Percentiles rank a stretch among this genome's conserved stretches.
Conservation (phyloP, 2,888 invertebrate species). For the Platycnemis pennipes region DNA sequence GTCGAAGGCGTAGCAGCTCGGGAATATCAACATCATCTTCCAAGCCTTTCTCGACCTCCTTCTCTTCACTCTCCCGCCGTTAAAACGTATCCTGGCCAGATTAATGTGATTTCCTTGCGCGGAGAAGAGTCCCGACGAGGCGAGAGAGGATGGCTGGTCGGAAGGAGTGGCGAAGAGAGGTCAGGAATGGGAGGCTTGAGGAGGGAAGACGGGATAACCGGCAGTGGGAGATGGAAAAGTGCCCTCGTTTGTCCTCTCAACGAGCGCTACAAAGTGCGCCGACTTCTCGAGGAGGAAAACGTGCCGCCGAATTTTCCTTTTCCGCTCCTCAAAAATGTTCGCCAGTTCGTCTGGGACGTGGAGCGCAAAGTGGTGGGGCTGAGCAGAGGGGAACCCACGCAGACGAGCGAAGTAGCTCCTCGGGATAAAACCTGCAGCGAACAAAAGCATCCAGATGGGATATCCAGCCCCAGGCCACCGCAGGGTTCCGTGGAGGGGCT, state of each 20-base stretch:
- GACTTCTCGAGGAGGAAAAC: constrained; percentile 22
- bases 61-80: not conserved
- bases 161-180: not conserved
- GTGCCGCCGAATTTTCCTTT: not conserved
- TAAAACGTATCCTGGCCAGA: not conserved
- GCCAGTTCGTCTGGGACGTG: not conserved
- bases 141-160: not conserved
- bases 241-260: not conserved
- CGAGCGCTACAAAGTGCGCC: constrained; percentile 4
- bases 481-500: not conserved
- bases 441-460: not conserved
- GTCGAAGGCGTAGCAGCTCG: too few species aligned
- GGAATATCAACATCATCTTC: not conserved
- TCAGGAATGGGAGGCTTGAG: not conserved
- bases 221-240: constrained; percentile 40
- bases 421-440: not conserved
- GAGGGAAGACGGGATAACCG: not conserved
- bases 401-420: not conserved
- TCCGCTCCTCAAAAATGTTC: not conserved
- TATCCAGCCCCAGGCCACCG: not conserved
- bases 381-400: not conserved
- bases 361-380: not conserved
- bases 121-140: not conserved
- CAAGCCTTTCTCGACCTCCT: too few species aligned
- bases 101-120: constrained; percentile 27